Conservation (phyloP, 2,797 vertebrate species). For the Microcaecilia unicolor region DNA sequence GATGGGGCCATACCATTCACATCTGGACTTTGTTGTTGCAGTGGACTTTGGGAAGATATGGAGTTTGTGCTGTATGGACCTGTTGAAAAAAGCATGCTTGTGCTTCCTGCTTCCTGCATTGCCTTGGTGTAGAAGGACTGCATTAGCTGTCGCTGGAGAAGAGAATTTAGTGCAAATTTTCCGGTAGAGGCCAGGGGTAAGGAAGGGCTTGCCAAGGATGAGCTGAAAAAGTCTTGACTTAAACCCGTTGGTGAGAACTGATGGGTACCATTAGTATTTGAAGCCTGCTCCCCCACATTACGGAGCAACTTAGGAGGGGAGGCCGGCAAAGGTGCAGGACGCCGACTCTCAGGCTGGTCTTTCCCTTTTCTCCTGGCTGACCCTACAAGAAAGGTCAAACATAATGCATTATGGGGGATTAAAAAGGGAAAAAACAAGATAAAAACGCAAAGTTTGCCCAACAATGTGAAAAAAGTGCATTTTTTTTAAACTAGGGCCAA, state of each 20-base stretch:
- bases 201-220: slow-evolving; percentile 71
- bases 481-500: slow-evolving; percentile 49
- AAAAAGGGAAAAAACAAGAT: slow-evolving; percentile 82
- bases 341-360: slow-evolving; percentile 85
- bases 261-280: slow-evolving; percentile 86
- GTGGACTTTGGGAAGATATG: slow-evolving; percentile 83
- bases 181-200: slow-evolving; percentile 83
- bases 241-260: slow-evolving; percentile 92
- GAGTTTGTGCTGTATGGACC: slow-evolving; percentile 88
- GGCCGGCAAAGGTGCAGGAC: slow-evolving; percentile 75
- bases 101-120: slow-evolving; percentile 89
- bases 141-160: slow-evolving; percentile 94
- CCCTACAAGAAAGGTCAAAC: slow-evolving; percentile 99
- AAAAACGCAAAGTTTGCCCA: slow-evolving; percentile 73
- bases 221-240: slow-evolving; percentile 93
- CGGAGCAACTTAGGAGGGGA: slow-evolving; percentile 80
- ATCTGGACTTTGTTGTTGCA: slow-evolving; percentile 82
- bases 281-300: slow-evolving; percentile 76
- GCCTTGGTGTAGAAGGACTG: slow-evolving; percentile 98
- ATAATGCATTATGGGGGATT: slow-evolving; percentile 99
- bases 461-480: slow-evolving; percentile 62
- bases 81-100: slow-evolving; percentile 86
- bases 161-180: slow-evolving; percentile 95
- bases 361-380: slow-evolving; percentile 97
- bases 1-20: slow-evolving; percentile 84